Conservation (phyloP, 2,888 invertebrate genomes). For the Eilema sororculum region DNA sequence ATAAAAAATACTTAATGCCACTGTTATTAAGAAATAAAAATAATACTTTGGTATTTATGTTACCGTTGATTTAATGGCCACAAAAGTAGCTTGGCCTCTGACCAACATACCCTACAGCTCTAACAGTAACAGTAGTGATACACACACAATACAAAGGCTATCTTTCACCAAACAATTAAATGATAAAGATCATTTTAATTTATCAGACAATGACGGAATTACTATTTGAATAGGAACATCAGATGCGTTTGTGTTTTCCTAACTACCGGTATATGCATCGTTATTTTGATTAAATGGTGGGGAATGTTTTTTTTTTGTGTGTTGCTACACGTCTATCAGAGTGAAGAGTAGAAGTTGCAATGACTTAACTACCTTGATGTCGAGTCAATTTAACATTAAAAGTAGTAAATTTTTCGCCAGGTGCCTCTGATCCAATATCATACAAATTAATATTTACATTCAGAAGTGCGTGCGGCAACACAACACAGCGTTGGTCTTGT, state of each 20-base stretch:
- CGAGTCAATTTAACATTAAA: no score
- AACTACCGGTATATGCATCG: neutral
- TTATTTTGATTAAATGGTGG: neutral
- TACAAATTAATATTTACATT: no score
- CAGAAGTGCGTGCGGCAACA: no score
- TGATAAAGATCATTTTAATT: slow-evolving; percentile 61
- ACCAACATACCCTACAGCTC: slow-evolving; percentile 32
- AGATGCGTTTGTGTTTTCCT: neutral
- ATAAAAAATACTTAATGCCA: no score
- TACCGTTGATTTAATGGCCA: slow-evolving; percentile 39
- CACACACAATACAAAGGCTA: slow-evolving; percentile 48
- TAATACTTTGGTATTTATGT: neutral
- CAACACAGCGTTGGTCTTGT: no score
- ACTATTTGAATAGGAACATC: slow-evolving; percentile 28
- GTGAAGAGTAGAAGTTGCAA: neutral
- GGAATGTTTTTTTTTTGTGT: neutral
- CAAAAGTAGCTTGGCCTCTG: slow-evolving; percentile 32
- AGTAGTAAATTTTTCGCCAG: no score
- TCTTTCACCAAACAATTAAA: slow-evolving; percentile 49
- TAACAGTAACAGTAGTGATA: slow-evolving; percentile 32
- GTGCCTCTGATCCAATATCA: no score
- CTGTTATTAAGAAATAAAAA: neutral
- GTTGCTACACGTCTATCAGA: neutral
- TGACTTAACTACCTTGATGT: neutral
- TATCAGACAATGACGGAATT: slow-evolving; percentile 49